phyloP scores from a whole-genome alignment of 1,140 invertebrate genomes.

The Drosophila mayri region DNA sequence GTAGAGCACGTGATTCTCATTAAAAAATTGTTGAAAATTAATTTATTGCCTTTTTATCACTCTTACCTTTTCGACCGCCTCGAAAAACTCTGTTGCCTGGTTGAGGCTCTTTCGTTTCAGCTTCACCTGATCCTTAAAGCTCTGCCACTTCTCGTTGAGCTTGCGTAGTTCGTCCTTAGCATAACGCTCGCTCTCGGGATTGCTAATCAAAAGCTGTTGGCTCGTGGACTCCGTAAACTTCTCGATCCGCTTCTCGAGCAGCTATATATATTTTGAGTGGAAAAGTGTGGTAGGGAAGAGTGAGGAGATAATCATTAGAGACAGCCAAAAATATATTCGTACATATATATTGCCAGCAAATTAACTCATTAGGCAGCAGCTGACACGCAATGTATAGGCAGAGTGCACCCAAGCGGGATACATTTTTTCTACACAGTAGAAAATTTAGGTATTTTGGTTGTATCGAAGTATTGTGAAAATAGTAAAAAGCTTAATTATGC shows the following conservation, averaged over 20 bases:
- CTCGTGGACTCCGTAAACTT: conserved; percentile 89
- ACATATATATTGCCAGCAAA: conserved; percentile 29
- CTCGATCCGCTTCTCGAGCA: conserved; percentile 90
- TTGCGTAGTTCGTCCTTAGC: conserved; percentile 88
- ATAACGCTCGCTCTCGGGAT: conserved; percentile 87
- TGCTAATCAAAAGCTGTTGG: conserved; percentile 87
- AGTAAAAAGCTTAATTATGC: not conserved
- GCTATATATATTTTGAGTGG: conserved; percentile 79
- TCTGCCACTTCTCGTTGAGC: conserved; percentile 90
- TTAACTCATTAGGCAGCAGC: conserved; percentile 44
- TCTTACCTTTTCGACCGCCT: conserved; percentile 84
- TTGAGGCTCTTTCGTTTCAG: conserved; percentile 88
- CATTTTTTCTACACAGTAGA: conserved; percentile 3
- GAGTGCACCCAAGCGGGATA: conserved; percentile 41
- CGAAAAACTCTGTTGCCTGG: conserved; percentile 87
- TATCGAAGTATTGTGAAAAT: not conserved
- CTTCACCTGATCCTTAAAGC: conserved; percentile 89
- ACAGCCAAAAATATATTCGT: conserved; percentile 52
- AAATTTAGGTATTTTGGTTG: not conserved
- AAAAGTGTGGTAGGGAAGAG: not conserved
- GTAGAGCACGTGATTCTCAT: not conserved
- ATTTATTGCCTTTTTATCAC: conserved; percentile 7
- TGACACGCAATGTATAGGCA: conserved; percentile 51
- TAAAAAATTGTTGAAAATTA: not conserved
- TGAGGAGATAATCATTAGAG: conserved; percentile 24